Base-by-base conservation (phyloP, 2,888 invertebrate genomes). In the Glyphotaelius pellucidus region DNA sequence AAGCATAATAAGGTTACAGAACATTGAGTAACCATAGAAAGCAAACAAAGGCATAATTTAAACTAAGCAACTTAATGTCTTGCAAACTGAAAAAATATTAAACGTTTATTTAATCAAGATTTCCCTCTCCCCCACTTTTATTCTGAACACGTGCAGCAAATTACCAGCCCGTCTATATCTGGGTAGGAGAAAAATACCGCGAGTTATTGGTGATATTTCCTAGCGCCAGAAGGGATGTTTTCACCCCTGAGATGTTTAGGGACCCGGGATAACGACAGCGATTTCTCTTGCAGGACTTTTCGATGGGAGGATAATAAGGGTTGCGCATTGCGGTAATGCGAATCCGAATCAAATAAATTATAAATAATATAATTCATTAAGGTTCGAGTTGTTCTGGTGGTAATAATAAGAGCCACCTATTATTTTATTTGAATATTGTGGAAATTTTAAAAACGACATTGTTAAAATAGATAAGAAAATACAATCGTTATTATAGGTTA, bases 241-340 rank as follows among this genome's bases (percentile, higher is more conserved):
- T 52, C 30, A 47, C 87, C 32, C 35, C 67, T 30, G 67, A 32
- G 87, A 52, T 30, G 52, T 30, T 31, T 52, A 30, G n/a, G 32
- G 87, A 30, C 42, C 31, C n/a, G 87, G 87, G 67, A 87, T 87
- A 87, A 87, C 67, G 87, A 87, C 52, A 52, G 19, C 87, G 31
- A 87, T 87, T 87, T 32, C 87, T 87, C 87, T 67, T 52, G 30
- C 85, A 42, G 67, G 87, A 67, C 67, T 52, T 87, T 67, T 87
- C 52, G 52, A 32, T 32, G 11, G 14, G 35, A 52, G 32, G 67
- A 86, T 86, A 42, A 67, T 2, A 42, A 42, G 38, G 85, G 85
- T 86, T 35, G 85, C 87, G 87, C 87, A 87, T 52, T 87, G 87
- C 87, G 87, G 87, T 87, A 67, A 67, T 35, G 31, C 85, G 85